These are phyloP conservation scores for Plebejus anna DNA, from an alignment of 2,888 invertebrate genomes.

Conservation along the genomic window DNA sequence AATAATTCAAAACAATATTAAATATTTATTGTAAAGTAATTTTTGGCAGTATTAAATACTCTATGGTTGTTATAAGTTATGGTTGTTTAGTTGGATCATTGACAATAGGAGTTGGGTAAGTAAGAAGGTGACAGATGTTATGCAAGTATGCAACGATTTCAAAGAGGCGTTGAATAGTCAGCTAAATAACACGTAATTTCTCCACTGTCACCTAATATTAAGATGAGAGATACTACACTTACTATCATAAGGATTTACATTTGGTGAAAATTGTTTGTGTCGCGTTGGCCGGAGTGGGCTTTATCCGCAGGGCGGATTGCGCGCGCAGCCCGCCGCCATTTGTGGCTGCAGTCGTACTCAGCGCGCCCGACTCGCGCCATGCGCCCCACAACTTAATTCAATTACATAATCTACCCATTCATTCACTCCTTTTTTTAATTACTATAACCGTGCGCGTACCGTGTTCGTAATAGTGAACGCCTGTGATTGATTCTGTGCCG, in stretches of 20 bases:
- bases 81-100: too few species aligned
- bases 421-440: constrained; percentile 35
- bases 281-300: constrained; percentile 41
- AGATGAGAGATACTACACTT: not conserved
- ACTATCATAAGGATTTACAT: not conserved
- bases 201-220: not conserved
- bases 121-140: not conserved
- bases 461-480: constrained; percentile 38
- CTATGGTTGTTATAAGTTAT: not conserved
- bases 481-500: constrained; percentile 36
- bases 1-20: not conserved
- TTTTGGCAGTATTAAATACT: too few species aligned
- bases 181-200: not conserved
- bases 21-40: too few species aligned
- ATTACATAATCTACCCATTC: constrained; percentile 56
- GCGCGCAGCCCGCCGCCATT: constrained; percentile 73
- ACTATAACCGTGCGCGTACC: constrained; percentile 37
- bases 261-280: not conserved
- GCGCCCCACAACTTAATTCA: constrained; percentile 50
- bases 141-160: too few species aligned
- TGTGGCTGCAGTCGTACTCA: constrained; percentile 67
- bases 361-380: constrained; percentile 67
- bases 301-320: constrained; percentile 67
- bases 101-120: not conserved
- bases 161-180: too few species aligned